A percentile compares a stretch with the other conserved stretches of the same genome.
Conservation (phyloP, 2,888 invertebrate species). For the Steinernema hermaphroditum region DNA sequence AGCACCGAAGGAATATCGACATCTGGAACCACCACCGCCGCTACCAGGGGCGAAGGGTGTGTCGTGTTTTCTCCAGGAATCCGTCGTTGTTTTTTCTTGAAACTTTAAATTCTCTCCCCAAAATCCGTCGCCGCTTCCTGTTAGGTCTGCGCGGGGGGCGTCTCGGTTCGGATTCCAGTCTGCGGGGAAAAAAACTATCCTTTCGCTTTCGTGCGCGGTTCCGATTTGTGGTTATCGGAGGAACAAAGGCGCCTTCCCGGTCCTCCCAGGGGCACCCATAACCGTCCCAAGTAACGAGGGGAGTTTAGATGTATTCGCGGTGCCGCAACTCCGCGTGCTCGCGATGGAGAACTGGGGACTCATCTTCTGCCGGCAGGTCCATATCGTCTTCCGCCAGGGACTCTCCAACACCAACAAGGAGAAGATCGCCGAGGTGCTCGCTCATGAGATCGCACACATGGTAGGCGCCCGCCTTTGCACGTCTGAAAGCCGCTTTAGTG, state of each 20-base stretch:
- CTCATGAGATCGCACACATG: constrained; percentile 23
- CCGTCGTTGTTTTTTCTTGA: not conserved
- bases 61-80: no score
- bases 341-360: constrained; percentile 32
- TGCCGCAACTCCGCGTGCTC: constrained; percentile 15
- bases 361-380: not conserved
- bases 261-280: no score
- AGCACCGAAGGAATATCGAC: no score
- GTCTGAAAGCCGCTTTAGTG: not conserved
- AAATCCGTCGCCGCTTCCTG: constrained; percentile 3
- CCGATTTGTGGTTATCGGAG: no score
- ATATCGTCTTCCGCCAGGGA: constrained; percentile 19
- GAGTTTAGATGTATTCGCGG: constrained; percentile 23
- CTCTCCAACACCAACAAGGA: constrained; percentile 13
- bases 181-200: no score
- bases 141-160: constrained; percentile 2
- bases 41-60: not conserved
- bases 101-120: no score
- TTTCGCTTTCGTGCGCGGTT: no score
- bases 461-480: not conserved
- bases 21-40: no score
- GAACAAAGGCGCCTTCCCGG: no score
- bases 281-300: no score
- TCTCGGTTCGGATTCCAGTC: not conserved
- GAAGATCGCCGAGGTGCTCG: constrained; percentile 27